Conservation (phyloP, 2,797 vertebrate species). For the Rousettus madagascariensis region DNA sequence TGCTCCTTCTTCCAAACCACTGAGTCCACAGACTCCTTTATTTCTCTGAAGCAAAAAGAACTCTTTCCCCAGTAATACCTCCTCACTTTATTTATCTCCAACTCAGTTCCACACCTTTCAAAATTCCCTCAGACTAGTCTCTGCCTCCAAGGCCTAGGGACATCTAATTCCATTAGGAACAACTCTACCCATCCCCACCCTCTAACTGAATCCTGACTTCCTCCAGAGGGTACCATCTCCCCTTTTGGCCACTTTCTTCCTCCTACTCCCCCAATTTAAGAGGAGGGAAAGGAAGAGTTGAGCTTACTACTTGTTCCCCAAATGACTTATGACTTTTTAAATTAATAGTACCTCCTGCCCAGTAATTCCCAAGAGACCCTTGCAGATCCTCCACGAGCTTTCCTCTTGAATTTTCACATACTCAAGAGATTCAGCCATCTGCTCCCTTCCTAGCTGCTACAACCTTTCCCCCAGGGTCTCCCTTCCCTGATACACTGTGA, state of each 20-base stretch:
- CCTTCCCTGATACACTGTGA: neutral
- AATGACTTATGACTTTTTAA: neutral
- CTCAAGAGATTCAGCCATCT: neutral
- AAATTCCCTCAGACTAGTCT: neutral
- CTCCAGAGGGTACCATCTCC: neutral
- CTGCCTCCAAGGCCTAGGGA: neutral
- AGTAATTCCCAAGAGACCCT: neutral
- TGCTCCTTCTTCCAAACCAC: neutral
- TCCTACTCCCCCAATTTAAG: neutral
- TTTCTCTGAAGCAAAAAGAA: neutral
- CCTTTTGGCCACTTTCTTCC: neutral
- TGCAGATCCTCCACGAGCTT: neutral
- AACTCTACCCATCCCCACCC: neutral
- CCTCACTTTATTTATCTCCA: neutral
- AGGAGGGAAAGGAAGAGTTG: neutral
- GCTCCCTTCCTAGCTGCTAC: constrained; percentile 1
- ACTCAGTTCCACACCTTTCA: neutral
- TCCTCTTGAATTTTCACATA: neutral
- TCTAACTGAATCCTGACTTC: neutral
- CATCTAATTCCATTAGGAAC: neutral
- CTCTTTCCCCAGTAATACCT: neutral
- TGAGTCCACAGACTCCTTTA: neutral
- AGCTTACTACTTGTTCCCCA: neutral
- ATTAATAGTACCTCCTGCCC: neutral
- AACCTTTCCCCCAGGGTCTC: neutral